Evolutionary conservation across 2,113 vertebrate genomes (phyloP).

Genomic region (Aptenodytes patagonicus): DNA sequence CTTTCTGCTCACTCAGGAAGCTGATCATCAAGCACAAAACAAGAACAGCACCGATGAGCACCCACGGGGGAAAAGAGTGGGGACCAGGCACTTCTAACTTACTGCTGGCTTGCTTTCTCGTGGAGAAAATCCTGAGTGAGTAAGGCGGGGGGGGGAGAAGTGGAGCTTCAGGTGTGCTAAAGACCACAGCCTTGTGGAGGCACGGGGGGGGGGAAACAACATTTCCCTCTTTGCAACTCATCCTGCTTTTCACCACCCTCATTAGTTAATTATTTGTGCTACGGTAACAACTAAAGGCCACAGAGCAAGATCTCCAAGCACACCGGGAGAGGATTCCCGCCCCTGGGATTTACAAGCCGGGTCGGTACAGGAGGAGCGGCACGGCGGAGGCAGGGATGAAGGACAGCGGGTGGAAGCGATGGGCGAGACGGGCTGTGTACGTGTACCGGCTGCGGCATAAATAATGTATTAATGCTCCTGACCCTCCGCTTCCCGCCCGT

Average conservation of each 20-base stretch:
- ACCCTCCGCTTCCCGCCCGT: no score
- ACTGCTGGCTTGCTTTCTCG: not conserved
- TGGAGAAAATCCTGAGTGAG: not conserved
- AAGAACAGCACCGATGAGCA: not conserved
- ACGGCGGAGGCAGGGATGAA: not conserved
- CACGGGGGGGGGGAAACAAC: fast-evolving
- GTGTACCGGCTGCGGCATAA: not conserved
- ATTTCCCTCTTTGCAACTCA: not conserved
- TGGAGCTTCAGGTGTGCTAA: not conserved
- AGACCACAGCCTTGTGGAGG: not conserved
- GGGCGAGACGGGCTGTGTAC: not conserved
- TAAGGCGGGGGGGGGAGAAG: no score
- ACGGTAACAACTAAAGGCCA: not conserved
- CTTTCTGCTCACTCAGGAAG: not conserved
- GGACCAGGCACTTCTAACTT: not conserved
- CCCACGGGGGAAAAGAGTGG: not conserved
- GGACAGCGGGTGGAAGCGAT: not conserved
- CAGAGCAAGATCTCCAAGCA: not conserved
- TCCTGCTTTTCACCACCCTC: not conserved
- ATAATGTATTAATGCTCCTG: not conserved
- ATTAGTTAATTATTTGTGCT: not conserved
- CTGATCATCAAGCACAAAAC: not conserved
- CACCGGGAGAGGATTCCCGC: no score
- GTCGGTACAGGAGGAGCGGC: not conserved
- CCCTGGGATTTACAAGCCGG: not conserved